Evolutionary conservation across 2,113 vertebrate genomes (phyloP), one percentile per base, ranked within the genome.

Genomic region (Lipotes vexillifer): DNA sequence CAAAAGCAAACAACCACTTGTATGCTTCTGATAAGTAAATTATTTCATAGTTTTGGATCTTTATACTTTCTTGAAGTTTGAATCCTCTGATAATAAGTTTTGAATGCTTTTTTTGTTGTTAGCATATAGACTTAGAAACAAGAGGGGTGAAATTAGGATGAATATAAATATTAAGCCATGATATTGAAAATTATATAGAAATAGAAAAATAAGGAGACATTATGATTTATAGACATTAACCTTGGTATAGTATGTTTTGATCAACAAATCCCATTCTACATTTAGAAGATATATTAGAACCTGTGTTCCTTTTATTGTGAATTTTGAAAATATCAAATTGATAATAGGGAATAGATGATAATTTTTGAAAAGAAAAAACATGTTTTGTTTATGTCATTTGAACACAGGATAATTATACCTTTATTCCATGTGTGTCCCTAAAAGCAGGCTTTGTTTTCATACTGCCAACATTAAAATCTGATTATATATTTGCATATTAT

Each of bases 251-350:
- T 3, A 61, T 27, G 17, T 25, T 92, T 78, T 90, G 69, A 75
- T 75, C 31, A 75, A 78, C 1, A 66, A 74, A 94, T 31, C 4
- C 0, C 31, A 55, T 77, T 66, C 10, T 78, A 80, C 2, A 63
- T 72, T 87, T 77, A 77, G 12, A 80, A 80, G n/a, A 59, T 75
- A 18, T 21, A 59, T 59, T 69, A n/a, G 14, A 81, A 93, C 6
- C 2, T 88, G 38, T 38, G 29, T 88, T 72, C 4, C 4, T 44
- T 75, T 93, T 23, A 33, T 69, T 20, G 4, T 33, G 21, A 78
- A 63, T 92, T 97, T 90, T 88, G 20, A 93, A 96, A 96, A 91
- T 96, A 81, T 15, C 8, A 44, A 71, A 75, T 31, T 85, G 44
- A 85, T 75, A 66, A 84, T 57, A 78, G 8, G 3, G 1, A 94